These are phyloP conservation scores for Silurus lanzhouensis DNA, from an alignment of 2,797 vertebrate species.

Conservation along the genomic window DNA sequence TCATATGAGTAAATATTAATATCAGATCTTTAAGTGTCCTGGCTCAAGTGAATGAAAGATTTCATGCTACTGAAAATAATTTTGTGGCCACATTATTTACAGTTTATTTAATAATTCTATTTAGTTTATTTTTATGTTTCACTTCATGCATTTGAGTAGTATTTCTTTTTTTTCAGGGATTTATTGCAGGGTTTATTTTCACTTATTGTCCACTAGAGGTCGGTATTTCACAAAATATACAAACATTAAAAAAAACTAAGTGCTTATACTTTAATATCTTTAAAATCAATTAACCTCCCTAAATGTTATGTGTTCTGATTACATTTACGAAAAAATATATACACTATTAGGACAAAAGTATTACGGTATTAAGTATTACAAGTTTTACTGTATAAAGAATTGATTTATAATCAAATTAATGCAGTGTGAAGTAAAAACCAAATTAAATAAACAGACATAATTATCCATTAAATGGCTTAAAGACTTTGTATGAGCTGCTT, in stretches of 20 bases:
- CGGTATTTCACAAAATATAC: neutral
- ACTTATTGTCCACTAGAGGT: neutral
- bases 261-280: too few species aligned
- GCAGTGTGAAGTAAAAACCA: neutral
- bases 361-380: too few species aligned
- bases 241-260: too few species aligned
- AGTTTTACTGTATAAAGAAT: neutral
- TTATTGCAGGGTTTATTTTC: neutral
- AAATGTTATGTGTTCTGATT: too few species aligned
- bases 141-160: neutral
- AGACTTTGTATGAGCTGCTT: neutral
- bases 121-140: neutral
- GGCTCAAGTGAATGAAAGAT: too few species aligned
- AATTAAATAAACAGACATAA: neutral
- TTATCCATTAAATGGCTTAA: neutral
- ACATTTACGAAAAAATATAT: too few species aligned
- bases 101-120: neutral
- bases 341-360: too few species aligned
- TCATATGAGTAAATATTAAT: neutral
- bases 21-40: neutral
- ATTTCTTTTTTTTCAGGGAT: neutral
- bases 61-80: too few species aligned
- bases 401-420: neutral
- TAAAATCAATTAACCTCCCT: too few species aligned
- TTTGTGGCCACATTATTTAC: neutral